Evolutionary conservation across 2,888 invertebrate species (phyloP).

Genomic region (Tholera decimalis): DNA sequence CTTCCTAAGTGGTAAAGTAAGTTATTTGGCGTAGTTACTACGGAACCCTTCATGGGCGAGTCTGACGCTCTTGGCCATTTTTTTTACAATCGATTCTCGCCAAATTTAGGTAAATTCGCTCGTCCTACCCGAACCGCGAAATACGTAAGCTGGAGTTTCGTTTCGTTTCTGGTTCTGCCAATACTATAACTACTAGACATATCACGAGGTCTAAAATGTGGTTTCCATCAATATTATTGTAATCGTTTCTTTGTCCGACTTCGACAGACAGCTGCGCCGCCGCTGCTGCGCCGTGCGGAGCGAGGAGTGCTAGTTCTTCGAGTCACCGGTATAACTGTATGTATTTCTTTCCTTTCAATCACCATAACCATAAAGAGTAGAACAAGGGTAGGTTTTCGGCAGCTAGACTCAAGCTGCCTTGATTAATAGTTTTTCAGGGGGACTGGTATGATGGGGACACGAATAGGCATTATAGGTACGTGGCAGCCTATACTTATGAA

Average conservation of each 20-base stretch:
- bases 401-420: background rate
- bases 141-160: background rate
- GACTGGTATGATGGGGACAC: too few relatives aligned
- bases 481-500: too few relatives aligned
- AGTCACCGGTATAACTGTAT: background rate
- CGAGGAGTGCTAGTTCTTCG: background rate
- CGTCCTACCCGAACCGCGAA: too few relatives aligned
- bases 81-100: background rate
- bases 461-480: background rate
- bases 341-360: background rate
- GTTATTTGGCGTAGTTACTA: too few relatives aligned
- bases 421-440: background rate
- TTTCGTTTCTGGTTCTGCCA: background rate
- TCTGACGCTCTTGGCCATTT: too few relatives aligned
- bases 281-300: conserved; percentile 21
- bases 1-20: too few relatives aligned
- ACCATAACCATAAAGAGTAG: too few relatives aligned
- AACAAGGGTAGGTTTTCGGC: too few relatives aligned
- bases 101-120: too few relatives aligned
- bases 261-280: background rate
- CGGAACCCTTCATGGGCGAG: too few relatives aligned
- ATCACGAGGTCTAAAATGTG: background rate
- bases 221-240: background rate
- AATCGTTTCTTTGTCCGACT: background rate
- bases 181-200: background rate